Evolutionary conservation across 1,140 invertebrate species (phyloP).

Genomic region (Muscidifurax raptorellus): DNA sequence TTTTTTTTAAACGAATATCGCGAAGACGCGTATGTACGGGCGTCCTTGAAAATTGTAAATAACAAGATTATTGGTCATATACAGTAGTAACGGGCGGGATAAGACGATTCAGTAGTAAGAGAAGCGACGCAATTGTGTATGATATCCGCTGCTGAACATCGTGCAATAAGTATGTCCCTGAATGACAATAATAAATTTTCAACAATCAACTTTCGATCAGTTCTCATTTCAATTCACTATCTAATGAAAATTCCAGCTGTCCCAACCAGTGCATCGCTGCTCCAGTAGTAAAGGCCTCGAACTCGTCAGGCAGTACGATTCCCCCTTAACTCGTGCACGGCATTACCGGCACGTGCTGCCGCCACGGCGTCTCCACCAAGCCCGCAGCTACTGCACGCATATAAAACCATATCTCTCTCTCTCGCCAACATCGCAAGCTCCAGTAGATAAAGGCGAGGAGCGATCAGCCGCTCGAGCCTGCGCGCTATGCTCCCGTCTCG

Average conservation of each 20-base stretch:
- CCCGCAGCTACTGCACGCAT: no score
- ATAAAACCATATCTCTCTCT: background rate
- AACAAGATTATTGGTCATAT: background rate
- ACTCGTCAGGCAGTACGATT: background rate
- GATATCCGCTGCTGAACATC: background rate
- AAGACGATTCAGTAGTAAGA: background rate
- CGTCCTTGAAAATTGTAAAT: background rate
- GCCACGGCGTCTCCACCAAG: background rate
- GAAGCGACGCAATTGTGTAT: no score
- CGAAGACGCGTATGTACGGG: background rate
- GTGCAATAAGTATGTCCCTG: background rate
- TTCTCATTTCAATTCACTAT: background rate
- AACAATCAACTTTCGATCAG: background rate
- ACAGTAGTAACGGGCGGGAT: conserved; percentile 2
- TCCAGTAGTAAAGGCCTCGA: background rate
- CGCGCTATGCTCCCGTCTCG: background rate
- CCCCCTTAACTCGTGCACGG: no score
- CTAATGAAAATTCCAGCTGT: background rate
- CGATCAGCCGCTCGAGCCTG: conserved; percentile 51
- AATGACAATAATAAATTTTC: conserved; percentile 36
- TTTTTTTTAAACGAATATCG: background rate
- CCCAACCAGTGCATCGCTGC: background rate
- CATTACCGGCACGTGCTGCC: background rate
- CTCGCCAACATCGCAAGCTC: background rate
- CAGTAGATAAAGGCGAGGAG: background rate